Evolutionary conservation across 2,113 vertebrate species (phyloP), one percentile per base, ranked within the genome.

Genomic region (Thamnaconus septentrionalis): DNA sequence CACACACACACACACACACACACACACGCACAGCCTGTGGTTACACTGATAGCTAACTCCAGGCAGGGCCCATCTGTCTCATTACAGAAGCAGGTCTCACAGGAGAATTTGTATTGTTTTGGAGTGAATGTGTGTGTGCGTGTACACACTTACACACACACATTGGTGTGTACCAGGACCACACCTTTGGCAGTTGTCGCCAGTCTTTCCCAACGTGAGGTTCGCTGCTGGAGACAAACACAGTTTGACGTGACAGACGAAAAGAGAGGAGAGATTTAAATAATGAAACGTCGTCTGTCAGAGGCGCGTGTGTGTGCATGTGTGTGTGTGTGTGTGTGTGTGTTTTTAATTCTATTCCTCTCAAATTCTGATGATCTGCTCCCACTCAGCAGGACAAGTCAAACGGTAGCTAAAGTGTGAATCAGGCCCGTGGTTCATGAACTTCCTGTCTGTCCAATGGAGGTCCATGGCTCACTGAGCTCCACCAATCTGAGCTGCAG

Each of bases 11-110:
- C 71, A 59, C 66, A 45, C 56, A 64, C 66, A 68, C 50, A 67
- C 46, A 57, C 54, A 71, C 57, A 64, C 64, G 66, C 57, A 79
- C 5, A 52, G 83, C 88, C 86, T 70, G 78, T 60, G 71, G 88
- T 71, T 64, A 47, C 71, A 70, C 83, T 85, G 81, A 81, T 76
- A 80, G 85, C 73, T 71, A 75, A 83, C 79, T 85, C 55, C 58
- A 82, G 74, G 83, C 80, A 78, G 70, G 62, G 60, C 86, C 78
- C 81, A 87, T 89, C 88, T 88, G 86, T 85, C 80, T 88, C 78
- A 85, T 88, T 82, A 87, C 76, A 71, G 58, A 75, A 77, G 74
- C 66, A 7, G 71, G 78, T 79, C 76, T 87, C 83, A 79, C 64
- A 46, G 42, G 80, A 87, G 81, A 75, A 57, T 84, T 83, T 76